A percentile compares a stretch with the other conserved stretches of the same genome.
Conservation (phyloP, 2,113 vertebrate species). For the Onychorhynchus coronatus region DNA sequence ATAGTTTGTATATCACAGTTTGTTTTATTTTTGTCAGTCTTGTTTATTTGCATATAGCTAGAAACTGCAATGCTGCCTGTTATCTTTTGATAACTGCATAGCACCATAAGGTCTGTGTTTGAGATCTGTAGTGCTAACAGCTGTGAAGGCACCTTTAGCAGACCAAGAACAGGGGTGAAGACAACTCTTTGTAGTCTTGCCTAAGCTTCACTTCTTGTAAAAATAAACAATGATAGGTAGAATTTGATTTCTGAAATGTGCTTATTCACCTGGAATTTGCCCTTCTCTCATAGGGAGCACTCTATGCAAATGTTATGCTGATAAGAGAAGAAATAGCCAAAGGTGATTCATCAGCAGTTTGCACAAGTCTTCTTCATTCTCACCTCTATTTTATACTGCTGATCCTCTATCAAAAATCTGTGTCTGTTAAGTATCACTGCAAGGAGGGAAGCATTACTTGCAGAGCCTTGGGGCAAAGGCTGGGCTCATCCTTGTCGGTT, state of each 20-base stretch:
- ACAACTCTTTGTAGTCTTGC: not conserved
- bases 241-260: not conserved
- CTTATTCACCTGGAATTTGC: not conserved
- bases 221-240: not conserved
- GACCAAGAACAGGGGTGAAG: not conserved
- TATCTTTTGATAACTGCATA: not conserved
- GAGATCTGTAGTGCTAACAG: not conserved
- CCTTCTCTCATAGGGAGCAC: not conserved
- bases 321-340: not conserved
- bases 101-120: not conserved
- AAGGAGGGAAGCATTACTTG: not conserved
- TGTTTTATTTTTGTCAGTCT: not conserved
- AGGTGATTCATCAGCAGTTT: not conserved
- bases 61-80: not conserved
- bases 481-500: not conserved
- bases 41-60: not conserved
- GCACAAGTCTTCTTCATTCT: not conserved
- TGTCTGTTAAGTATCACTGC: not conserved
- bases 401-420: not conserved
- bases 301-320: not conserved
- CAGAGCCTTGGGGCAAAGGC: not conserved
- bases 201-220: not conserved
- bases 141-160: not conserved
- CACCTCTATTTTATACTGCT: not conserved
- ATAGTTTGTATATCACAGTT: not conserved